Evolutionary conservation across 2,797 vertebrate species (phyloP), one percentile per base, ranked within the genome.

Genomic region (Sebastes hopkinsi): DNA sequence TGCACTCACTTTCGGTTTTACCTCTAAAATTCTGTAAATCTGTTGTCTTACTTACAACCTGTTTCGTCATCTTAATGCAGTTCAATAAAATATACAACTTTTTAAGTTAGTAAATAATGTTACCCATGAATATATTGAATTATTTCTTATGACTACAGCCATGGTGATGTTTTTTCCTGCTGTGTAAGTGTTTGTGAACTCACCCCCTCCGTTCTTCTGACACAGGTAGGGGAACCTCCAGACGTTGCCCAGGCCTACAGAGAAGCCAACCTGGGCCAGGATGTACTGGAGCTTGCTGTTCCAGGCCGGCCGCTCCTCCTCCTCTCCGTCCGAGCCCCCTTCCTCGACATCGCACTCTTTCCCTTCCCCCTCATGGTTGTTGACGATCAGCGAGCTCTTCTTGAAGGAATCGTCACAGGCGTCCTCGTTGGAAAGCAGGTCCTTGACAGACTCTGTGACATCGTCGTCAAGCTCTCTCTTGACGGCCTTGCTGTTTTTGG

Each of bases 141-240:
- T 4, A 34, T 62, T 38, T 32, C 16, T 20, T 16, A 7, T 55
- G n/a, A 34, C 25, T 66, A 16, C 66, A 6, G 54, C n/a, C 8
- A 10, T 23, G 38, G 22, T 30, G 6, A 9, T 55, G 9, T n/a
- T 8, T 30, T 27, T 29, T 46, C n/a, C 52, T 30, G 9, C 20
- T 22, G 50, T 36, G 16, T 14, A 7, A 11, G 8, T 42, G 32
- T 22, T n/a, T n/a, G 23, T 22, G 27, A 13, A 90, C 98, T 98
- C 96, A 99, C 99, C 99, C 58, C 98, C 98, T 62, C 98, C 99
- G 64, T 99, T 99, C 95, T 99, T 99, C 96, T 99, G 99, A 91
- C 99, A 99, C 76, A 99, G 93, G 88, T 99, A 99, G 3, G 99
- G 98, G 90, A 99, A 99, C 92, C 98, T 94, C 99, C 98, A 99